Conservation (phyloP, 2,888 invertebrate species). For the Leucophora obtusa region DNA sequence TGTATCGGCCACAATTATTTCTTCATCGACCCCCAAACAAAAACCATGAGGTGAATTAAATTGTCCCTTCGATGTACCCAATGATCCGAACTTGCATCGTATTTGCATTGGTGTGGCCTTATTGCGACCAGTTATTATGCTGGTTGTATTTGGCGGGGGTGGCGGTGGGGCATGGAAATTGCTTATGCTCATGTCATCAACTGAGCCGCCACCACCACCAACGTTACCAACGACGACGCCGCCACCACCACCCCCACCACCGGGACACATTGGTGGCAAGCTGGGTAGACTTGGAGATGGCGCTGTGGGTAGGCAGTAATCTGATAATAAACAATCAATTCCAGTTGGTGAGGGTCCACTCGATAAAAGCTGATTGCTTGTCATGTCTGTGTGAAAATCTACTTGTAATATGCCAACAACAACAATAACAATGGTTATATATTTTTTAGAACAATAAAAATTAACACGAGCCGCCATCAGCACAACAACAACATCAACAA, state of each 20-base stretch:
- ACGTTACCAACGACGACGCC: background rate
- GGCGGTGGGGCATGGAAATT: constrained; percentile 79
- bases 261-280: constrained; percentile 76
- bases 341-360: constrained; percentile 82
- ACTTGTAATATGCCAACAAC: constrained; percentile 72
- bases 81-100: constrained; percentile 94
- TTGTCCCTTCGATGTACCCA: constrained; percentile 95
- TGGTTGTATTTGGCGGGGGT: constrained; percentile 75
- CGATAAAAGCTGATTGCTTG: constrained; percentile 80
- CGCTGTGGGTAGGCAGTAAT: constrained; percentile 82
- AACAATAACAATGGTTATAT: constrained; percentile 67
- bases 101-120: constrained; percentile 93
- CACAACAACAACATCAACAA: constrained; percentile 64
- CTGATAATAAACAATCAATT: constrained; percentile 81
- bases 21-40: constrained; percentile 95
- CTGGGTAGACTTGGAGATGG: constrained; percentile 81
- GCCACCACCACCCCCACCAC: constrained; percentile 21
- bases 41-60: constrained; percentile 99
- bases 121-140: constrained; percentile 81
- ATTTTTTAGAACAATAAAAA: constrained; percentile 40
- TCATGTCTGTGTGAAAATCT: constrained; percentile 79
- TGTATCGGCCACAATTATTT: constrained; percentile 97
- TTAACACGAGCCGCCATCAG: constrained; percentile 58
- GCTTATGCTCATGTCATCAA: constrained; percentile 79
- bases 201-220: constrained; percentile 67